Evolutionary conservation across 1,140 invertebrate genomes (phyloP).

Genomic region (Tetraneura akinire): DNA sequence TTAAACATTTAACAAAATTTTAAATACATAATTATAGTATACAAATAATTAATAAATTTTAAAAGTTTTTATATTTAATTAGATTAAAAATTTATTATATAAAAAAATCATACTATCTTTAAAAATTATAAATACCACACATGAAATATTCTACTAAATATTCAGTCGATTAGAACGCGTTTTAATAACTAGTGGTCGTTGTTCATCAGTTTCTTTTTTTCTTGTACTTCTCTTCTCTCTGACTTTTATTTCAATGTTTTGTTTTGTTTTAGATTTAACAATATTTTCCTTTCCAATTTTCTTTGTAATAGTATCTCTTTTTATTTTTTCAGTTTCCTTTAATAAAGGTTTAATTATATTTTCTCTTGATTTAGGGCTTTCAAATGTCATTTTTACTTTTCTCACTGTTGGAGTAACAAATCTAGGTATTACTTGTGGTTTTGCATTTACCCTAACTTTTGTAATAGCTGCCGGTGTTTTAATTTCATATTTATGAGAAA

Average conservation of each 20-base stretch:
- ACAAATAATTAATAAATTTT: too few species aligned
- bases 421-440: not conserved
- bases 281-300: slow-evolving; percentile 32
- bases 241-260: slow-evolving; percentile 16
- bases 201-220: slow-evolving; percentile 32
- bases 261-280: not conserved
- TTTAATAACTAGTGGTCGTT: slow-evolving; percentile 31
- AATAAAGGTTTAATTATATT: slow-evolving; percentile 1
- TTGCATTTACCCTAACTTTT: not conserved
- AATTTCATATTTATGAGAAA: not conserved
- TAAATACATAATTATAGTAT: too few species aligned
- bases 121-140: too few species aligned
- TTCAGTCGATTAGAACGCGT: slow-evolving; percentile 8
- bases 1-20: too few species aligned
- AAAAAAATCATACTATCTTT: too few species aligned
- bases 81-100: too few species aligned
- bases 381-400: slow-evolving; percentile 25
- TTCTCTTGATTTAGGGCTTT: slow-evolving; percentile 11
- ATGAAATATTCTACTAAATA: too few species aligned
- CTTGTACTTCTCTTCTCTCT: slow-evolving; percentile 19
- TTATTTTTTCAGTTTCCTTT: slow-evolving; percentile 10
- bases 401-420: slow-evolving; percentile 8
- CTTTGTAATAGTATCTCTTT: not conserved
- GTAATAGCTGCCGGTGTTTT: not conserved
- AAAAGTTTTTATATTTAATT: too few species aligned